These are phyloP conservation scores for Porites cylindrica DNA, from an alignment of 92 coral and sea anemone species.

Conservation along the genomic window DNA sequence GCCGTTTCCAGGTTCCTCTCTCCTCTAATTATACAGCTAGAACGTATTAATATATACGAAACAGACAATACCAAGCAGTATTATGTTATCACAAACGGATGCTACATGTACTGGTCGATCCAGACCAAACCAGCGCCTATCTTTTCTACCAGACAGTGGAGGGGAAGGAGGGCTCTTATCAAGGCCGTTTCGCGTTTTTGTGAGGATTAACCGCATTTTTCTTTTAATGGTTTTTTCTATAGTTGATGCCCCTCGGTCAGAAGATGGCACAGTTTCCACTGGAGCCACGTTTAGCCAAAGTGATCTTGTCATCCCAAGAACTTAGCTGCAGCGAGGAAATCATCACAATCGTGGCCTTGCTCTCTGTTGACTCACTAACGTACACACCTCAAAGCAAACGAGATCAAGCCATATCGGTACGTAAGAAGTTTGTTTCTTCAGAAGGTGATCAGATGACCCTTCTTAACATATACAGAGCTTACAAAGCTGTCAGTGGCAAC, in stretches of 20 bases:
- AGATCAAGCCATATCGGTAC: slow-evolving; percentile 85
- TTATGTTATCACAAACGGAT: too few relatives aligned
- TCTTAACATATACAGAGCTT: slow-evolving; percentile 95
- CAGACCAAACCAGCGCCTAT: too few relatives aligned
- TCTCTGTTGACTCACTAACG: slow-evolving; percentile 93
- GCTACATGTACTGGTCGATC: too few relatives aligned
- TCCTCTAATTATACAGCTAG: too few relatives aligned
- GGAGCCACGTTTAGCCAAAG: slow-evolving; percentile 93
- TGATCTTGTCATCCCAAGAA: slow-evolving; percentile 78
- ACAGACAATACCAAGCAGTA: too few relatives aligned
- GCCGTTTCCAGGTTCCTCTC: too few relatives aligned
- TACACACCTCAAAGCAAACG: slow-evolving; percentile 97
- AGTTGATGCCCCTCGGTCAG: slow-evolving; percentile 84
- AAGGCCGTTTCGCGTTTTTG: too few relatives aligned
- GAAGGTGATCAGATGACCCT: slow-evolving; percentile 97
- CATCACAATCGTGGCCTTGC: slow-evolving; percentile 86
- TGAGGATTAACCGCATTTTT: neutral
- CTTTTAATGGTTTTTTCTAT: neutral
- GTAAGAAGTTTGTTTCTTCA: slow-evolving; percentile 91
- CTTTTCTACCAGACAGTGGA: too few relatives aligned
- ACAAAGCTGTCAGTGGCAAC: slow-evolving; percentile 84
- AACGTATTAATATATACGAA: too few relatives aligned
- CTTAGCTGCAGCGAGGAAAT: slow-evolving; percentile 93
- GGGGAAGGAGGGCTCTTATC: too few relatives aligned
- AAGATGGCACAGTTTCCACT: slow-evolving; percentile 94